Conservation (phyloP, 2,113 vertebrate species). For the Stigmatopora nigra region DNA sequence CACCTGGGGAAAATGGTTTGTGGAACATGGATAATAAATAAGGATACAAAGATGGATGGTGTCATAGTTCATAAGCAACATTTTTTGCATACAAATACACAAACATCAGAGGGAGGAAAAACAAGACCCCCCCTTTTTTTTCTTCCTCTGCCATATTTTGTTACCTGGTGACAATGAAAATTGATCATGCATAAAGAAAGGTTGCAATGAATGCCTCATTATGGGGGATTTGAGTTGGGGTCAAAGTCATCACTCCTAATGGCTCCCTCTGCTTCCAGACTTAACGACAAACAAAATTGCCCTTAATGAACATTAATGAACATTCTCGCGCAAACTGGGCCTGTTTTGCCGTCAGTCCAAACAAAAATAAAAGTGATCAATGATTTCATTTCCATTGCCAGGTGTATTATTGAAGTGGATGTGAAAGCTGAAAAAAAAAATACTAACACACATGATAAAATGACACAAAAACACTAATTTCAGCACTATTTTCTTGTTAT, state of each 20-base stretch:
- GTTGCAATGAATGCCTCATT: constrained; percentile 29
- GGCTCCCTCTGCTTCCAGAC: constrained; percentile 37
- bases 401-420: constrained; percentile 40
- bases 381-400: constrained; percentile 42
- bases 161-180: constrained; percentile 15
- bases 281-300: constrained; percentile 55
- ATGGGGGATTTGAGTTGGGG: constrained; percentile 45
- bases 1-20: no score
- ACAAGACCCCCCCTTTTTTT: background rate
- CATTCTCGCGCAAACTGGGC: constrained; percentile 43
- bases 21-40: no score
- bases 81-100: background rate
- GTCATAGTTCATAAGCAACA: no score
- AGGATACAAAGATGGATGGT: no score
- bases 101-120: background rate
- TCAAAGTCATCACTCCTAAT: constrained; percentile 57
- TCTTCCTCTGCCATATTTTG: background rate
- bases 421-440: constrained; percentile 38
- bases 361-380: constrained; percentile 34
- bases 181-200: constrained; percentile 39
- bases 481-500: background rate
- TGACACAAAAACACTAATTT: background rate
- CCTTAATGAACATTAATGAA: constrained; percentile 56
- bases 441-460: constrained; percentile 2
- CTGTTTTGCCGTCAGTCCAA: constrained; percentile 34